Base-by-base conservation (phyloP, 2,113 vertebrate genomes). In the Willisornis vidua region DNA sequence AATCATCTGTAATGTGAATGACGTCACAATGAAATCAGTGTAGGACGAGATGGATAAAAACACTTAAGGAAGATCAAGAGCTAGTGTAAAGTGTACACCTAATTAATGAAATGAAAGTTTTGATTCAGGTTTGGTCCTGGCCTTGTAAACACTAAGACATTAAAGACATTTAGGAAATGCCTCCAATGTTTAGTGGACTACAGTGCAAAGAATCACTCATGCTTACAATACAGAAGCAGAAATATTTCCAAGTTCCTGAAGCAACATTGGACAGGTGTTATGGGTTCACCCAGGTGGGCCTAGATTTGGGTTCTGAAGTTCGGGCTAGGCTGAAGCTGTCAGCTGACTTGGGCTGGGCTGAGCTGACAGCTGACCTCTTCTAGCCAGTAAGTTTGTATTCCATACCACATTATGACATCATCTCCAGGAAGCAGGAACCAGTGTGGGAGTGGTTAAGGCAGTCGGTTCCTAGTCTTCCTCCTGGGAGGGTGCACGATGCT, bases 191-290 rank as follows among this genome's bases (percentile, higher is more conserved):
- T 63, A 45, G 41, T 46, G 25, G 9, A 62, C 20, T n/a, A 7
- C 2, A 18, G 4, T 3, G 15, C 7, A 45, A 15, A 43, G 28
- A 68, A 57, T 51, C 0, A 3, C 41, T 81, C 39, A 26, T 7
- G 11, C 62, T 59, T 89, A 31, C 11, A 51, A 19, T 8, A 51
- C 1, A 43, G 73, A 76, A 80, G 14, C 17, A 63, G 33, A 73
- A 89, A 55, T 19, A 52, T 70, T 76, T 87, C 73, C 13, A 15
- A 10, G 19, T 25, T 76, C 20, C 41, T 46, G 37, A 73, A 25
- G 45, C 4, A n/a, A 14, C 41, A 26, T 25, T 35, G 31, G 24
- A 28, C 41, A 86, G 25, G n/a, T n/a, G n/a, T n/a, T n/a, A n/a
- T n/a, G n/a, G n/a, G n/a, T n/a, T n/a, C n/a, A n/a, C n/a, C n/a